phyloP scores from a whole-genome alignment of 2,113 vertebrate species.

The Apodemus sylvaticus region DNA sequence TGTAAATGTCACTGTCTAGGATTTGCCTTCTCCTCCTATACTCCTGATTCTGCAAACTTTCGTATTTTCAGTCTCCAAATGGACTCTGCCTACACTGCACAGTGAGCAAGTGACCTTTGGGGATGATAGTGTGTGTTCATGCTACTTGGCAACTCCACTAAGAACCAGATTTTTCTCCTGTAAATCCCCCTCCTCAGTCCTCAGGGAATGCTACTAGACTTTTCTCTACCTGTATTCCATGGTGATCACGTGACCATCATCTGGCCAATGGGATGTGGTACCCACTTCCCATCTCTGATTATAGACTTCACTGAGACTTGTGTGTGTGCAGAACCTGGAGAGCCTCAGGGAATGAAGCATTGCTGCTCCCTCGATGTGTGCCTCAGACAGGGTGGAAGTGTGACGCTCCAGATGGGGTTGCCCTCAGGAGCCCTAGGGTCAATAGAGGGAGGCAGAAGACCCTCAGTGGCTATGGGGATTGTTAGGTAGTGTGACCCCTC shows the following conservation, averaged over 20 bases:
- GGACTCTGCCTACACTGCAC: neutral
- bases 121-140: neutral
- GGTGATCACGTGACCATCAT: neutral
- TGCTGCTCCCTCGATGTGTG: neutral
- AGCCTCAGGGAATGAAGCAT: neutral
- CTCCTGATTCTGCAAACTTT: neutral
- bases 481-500: neutral
- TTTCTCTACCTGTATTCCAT: neutral
- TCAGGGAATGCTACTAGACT: neutral
- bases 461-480: neutral
- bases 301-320: neutral
- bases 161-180: neutral
- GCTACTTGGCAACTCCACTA: neutral
- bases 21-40: neutral
- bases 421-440: neutral
- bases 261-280: neutral
- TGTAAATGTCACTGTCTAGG: neutral
- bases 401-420: too few species aligned
- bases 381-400: neutral
- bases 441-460: neutral
- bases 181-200: neutral
- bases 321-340: neutral
- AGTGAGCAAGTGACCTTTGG: neutral
- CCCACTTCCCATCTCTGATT: neutral
- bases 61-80: neutral